phyloP scores from a whole-genome alignment of 2,888 invertebrate genomes.

The Zootermopsis nevadensis region DNA sequence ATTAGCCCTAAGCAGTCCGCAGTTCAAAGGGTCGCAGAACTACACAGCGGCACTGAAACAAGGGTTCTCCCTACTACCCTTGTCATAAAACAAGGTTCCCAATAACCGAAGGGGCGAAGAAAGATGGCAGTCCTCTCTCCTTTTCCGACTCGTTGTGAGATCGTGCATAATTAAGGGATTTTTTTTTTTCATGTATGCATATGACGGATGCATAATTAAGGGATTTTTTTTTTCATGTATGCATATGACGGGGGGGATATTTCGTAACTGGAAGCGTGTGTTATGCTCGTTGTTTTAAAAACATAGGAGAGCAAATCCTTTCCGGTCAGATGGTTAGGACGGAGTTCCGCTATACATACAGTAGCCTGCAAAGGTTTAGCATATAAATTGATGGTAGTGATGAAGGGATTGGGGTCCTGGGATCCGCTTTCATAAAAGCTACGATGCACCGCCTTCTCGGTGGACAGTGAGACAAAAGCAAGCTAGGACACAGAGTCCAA shows the following conservation, averaged over 20 bases:
- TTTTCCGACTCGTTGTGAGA: not conserved
- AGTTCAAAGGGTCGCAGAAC: not conserved
- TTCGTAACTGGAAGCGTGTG: not conserved
- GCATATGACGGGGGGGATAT: not conserved
- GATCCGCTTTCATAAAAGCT: conserved; percentile 21
- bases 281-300: conserved; percentile 44
- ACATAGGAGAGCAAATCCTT: conserved; percentile 21
- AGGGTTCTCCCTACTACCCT: not conserved
- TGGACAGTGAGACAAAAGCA: too few species aligned
- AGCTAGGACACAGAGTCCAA: not conserved
- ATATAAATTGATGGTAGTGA: conserved; percentile 50
- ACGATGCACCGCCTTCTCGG: not conserved
- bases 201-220: too few species aligned
- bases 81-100: not conserved
- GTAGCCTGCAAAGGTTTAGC: conserved; percentile 44
- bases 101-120: not conserved
- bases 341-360: not conserved
- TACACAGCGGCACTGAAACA: not conserved
- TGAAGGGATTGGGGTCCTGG: conserved; percentile 42
- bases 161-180: conserved; percentile 21
- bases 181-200: not conserved
- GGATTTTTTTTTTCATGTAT: too few species aligned
- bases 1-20: not conserved
- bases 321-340: not conserved
- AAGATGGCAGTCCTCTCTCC: not conserved